A percentile compares a stretch with the other conserved stretches of the same genome.
Evolutionary conservation across 2,113 vertebrate species (phyloP).

Genomic region (Charadrius vociferus): DNA sequence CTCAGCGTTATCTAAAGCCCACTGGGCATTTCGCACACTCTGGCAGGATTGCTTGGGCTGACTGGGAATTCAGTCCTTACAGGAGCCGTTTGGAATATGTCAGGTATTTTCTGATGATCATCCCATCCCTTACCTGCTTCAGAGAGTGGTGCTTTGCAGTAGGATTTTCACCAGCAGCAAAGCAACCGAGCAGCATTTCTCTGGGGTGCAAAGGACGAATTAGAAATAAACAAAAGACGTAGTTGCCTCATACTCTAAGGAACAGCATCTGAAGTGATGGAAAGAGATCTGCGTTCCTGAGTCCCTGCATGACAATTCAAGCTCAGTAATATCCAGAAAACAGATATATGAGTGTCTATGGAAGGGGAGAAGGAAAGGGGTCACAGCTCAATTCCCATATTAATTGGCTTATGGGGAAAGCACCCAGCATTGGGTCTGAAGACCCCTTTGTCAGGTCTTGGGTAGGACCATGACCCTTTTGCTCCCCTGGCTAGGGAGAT

Average conservation of each 20-base stretch:
- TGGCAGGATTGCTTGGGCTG: not conserved
- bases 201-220: not conserved
- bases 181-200: not conserved
- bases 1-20: not conserved
- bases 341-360: not conserved
- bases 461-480: not conserved
- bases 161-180: not conserved
- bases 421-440: not conserved
- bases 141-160: not conserved
- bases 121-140: not conserved
- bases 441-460: not conserved
- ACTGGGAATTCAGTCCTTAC: not conserved
- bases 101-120: not conserved
- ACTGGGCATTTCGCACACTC: accelerated
- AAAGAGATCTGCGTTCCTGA: not conserved
- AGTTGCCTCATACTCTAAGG: not conserved
- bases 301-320: not conserved
- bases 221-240: not conserved
- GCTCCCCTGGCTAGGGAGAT: not conserved
- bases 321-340: not conserved
- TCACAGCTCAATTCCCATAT: not conserved
- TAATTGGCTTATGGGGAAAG: not conserved
- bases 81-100: accelerated
- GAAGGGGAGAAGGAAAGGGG: not conserved
- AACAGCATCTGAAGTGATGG: not conserved